A percentile compares a stretch with the other conserved stretches of the same genome.
Conservation (phyloP, 2,113 vertebrate genomes). For the Vicugna pacos region DNA sequence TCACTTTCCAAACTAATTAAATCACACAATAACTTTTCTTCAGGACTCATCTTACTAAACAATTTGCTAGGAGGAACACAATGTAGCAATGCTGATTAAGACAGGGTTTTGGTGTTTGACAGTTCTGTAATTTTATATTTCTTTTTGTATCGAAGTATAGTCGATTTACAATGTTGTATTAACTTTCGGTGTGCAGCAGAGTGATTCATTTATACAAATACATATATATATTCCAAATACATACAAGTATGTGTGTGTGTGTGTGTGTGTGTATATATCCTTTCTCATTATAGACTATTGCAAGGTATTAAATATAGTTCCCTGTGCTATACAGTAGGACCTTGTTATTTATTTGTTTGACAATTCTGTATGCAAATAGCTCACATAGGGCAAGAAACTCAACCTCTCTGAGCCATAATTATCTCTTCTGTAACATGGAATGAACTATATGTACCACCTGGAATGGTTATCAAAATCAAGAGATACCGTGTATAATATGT, state of each 20-base stretch:
- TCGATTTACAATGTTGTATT: too few species aligned
- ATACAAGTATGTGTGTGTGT: too few species aligned
- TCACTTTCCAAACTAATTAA: not conserved
- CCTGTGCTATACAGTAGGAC: too few species aligned
- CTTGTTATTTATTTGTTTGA: not conserved
- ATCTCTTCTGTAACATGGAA: slow-evolving; percentile 1
- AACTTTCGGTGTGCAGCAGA: too few species aligned
- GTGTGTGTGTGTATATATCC: too few species aligned
- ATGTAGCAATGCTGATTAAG: not conserved
- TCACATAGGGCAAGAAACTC: not conserved
- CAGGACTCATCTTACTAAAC: not conserved
- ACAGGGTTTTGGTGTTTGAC: not conserved
- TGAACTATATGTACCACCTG: not conserved
- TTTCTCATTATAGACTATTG: too few species aligned
- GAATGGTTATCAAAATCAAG: not conserved
- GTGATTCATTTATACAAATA: too few species aligned
- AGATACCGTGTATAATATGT: not conserved
- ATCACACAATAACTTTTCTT: not conserved
- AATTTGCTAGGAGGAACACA: not conserved
- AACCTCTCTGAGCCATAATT: not conserved
- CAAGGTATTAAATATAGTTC: too few species aligned
- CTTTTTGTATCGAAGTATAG: too few species aligned
- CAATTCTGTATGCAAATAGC: not conserved
- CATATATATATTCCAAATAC: too few species aligned
- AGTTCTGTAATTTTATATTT: not conserved